A percentile compares a stretch with the other conserved stretches of the same genome.
Evolutionary conservation across 1,140 invertebrate genomes (phyloP).

Genomic region (Macrosteles quadrilineatus): DNA sequence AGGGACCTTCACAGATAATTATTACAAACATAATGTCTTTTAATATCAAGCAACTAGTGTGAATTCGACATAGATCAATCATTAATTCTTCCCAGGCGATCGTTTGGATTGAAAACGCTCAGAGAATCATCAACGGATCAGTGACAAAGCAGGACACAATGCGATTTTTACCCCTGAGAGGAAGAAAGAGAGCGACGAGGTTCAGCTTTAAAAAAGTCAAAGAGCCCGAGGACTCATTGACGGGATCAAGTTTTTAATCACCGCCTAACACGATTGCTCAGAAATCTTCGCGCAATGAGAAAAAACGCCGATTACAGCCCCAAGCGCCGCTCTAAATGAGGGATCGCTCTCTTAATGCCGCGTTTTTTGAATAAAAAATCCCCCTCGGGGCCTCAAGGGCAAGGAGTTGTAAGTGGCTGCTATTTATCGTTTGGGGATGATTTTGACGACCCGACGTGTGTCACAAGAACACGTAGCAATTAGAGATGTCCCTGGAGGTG

Average conservation of each 20-base stretch:
- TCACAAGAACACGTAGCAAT: neutral
- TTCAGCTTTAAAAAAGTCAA: neutral
- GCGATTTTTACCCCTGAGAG: constrained; percentile 4
- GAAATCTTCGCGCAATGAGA: constrained; percentile 8
- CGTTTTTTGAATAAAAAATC: constrained; percentile 3
- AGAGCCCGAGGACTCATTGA: neutral
- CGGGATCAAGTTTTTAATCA: constrained; percentile 16
- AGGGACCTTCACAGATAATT: no score
- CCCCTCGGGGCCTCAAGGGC: neutral
- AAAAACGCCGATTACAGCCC: constrained; percentile 9
- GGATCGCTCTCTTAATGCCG: constrained; percentile 4
- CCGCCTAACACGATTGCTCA: constrained; percentile 15
- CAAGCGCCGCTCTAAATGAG: neutral
- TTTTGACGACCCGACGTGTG: neutral
- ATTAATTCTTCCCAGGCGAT: no score
- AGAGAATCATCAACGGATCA: no score
- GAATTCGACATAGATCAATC: no score
- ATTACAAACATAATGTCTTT: no score
- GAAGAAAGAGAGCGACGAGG: no score
- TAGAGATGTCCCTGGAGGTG: neutral
- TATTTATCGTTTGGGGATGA: neutral
- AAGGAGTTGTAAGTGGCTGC: constrained; percentile 7
- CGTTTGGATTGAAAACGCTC: no score
- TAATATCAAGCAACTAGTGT: no score
- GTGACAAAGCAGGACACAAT: no score